phyloP scores from a whole-genome alignment of 2,888 invertebrate genomes.

The Nezara viridula region DNA sequence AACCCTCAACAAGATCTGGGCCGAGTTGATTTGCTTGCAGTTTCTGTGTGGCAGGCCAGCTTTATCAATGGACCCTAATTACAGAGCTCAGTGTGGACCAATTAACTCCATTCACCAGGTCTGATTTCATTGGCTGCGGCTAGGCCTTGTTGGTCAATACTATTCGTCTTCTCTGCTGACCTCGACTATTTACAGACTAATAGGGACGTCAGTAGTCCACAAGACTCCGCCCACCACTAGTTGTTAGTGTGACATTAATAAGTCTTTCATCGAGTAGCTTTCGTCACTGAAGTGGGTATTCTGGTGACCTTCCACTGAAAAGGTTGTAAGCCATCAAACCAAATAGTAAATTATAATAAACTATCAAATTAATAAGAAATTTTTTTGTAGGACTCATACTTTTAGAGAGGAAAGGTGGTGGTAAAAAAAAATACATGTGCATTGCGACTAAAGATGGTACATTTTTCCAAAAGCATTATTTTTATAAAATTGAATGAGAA shows the following conservation, averaged over 20 bases:
- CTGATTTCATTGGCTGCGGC: neutral
- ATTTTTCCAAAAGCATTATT: no score
- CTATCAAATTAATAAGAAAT: no score
- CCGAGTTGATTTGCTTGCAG: neutral
- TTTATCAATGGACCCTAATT: neutral
- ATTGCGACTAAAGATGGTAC: no score
- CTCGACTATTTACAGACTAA: neutral
- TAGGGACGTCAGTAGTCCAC: neutral
- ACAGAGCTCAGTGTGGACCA: neutral
- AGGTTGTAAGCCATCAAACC: no score
- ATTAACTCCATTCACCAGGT: neutral
- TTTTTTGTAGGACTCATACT: no score
- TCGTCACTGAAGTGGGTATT: no score
- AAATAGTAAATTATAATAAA: no score
- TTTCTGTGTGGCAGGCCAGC: neutral
- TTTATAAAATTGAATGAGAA: no score
- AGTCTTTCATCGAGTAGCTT: neutral
- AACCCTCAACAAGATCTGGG: neutral
- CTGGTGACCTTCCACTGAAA: no score
- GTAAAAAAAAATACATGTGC: no score
- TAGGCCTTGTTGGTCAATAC: conserved; percentile 10
- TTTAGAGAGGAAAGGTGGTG: no score
- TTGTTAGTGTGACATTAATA: neutral
- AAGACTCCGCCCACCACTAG: neutral
- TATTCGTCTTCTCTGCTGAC: neutral